phyloP scores from a whole-genome alignment of 2,113 vertebrate species.

The Bufo bufo region DNA sequence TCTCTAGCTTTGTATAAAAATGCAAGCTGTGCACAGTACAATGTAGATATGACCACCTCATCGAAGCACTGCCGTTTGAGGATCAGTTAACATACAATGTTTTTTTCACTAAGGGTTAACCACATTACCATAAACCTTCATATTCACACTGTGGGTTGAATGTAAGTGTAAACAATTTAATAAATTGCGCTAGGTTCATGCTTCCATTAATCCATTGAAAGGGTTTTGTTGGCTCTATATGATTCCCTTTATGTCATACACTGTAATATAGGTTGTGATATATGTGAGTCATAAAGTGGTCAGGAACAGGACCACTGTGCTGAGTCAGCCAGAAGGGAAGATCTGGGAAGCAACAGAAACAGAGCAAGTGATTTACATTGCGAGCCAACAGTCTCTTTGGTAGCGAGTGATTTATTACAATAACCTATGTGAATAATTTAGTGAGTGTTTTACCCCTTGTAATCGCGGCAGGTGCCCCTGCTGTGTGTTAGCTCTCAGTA shows the following conservation, averaged over 20 bases:
- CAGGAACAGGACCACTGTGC: background rate
- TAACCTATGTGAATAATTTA: conserved; percentile 50
- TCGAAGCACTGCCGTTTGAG: background rate
- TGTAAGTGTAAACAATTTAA: conserved; percentile 33
- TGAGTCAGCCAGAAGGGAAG: conserved; percentile 17
- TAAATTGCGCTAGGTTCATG: conserved; percentile 20
- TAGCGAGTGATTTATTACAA: conserved; percentile 33
- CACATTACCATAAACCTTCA: background rate
- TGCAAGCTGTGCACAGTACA: too few relatives aligned
- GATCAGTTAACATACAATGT: background rate
- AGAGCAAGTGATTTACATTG: conserved; percentile 19
- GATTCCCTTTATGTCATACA: conserved; percentile 39
- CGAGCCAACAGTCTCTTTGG: conserved; percentile 7
- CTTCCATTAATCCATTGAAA: conserved; percentile 28
- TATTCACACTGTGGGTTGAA: background rate
- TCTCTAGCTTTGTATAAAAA: too few relatives aligned
- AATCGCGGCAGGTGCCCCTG: background rate
- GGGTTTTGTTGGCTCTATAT: conserved; percentile 25
- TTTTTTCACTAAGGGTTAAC: background rate
- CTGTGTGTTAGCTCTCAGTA: background rate
- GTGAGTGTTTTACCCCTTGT: background rate
- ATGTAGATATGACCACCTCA: too few relatives aligned
- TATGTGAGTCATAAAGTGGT: conserved; percentile 33
- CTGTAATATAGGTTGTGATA: conserved; percentile 39
- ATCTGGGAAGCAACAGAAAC: background rate